Conservation (phyloP, 2,797 vertebrate species). For the Avahi laniger region DNA sequence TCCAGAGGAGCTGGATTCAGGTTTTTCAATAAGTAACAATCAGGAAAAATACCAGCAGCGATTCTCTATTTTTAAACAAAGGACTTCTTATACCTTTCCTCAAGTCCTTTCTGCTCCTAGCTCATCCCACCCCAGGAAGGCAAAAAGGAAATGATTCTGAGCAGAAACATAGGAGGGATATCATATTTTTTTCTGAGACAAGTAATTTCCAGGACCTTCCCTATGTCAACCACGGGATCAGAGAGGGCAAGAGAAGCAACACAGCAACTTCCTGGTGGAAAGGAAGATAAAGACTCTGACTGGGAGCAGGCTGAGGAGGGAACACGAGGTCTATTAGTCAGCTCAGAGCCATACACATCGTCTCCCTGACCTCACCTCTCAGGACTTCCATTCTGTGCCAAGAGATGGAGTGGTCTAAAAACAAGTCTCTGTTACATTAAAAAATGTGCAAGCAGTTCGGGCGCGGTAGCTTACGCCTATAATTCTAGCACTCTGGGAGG, state of each 20-base stretch:
- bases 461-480: too few species aligned
- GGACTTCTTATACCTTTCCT: neutral
- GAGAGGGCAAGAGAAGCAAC: neutral
- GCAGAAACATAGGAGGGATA: neutral
- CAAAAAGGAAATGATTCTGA: neutral
- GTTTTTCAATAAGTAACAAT: neutral
- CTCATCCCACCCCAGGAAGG: neutral
- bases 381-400: neutral
- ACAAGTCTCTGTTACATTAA: neutral
- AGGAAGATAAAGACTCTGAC: neutral
- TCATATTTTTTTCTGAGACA: neutral
- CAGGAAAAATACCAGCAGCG: neutral
- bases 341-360: neutral
- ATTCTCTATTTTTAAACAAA: conserved; percentile 1
- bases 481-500: too few species aligned
- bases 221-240: neutral
- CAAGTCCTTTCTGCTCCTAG: neutral
- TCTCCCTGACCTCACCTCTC: neutral
- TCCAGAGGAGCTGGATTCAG: neutral
- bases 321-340: fast-evolving
- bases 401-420: neutral
- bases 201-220: neutral
- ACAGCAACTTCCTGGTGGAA: neutral
- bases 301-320: fast-evolving
- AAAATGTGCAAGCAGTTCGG: neutral